Percentiles rank a stretch among this genome's conserved stretches.
These are phyloP conservation scores for Nautilus pompilius DNA, from an alignment of 1,140 invertebrate genomes.

Conservation along the genomic window DNA sequence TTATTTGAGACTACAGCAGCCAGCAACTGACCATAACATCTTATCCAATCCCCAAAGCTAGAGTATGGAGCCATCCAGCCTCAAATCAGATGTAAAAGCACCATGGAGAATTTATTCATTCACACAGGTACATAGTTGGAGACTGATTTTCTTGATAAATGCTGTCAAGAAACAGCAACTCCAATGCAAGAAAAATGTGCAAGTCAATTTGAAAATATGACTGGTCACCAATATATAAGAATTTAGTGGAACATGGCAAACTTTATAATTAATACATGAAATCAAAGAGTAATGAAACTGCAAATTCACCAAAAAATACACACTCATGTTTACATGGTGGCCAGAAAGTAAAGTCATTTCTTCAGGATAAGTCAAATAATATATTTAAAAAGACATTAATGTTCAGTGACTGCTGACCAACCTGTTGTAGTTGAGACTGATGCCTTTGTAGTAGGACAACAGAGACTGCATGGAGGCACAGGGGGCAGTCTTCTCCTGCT, in stretches of 20 bases:
- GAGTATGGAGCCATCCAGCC: too few relatives aligned
- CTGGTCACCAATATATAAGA: neutral
- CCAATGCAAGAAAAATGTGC: too few relatives aligned
- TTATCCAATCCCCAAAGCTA: too few relatives aligned
- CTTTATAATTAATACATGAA: neutral
- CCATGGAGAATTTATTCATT: too few relatives aligned
- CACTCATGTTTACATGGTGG: neutral
- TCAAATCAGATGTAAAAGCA: too few relatives aligned
- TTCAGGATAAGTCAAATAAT: too few relatives aligned
- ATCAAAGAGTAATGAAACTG: neutral
- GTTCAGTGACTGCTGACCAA: slow-evolving; percentile 41
- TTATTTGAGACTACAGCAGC: too few relatives aligned
- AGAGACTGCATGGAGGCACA: slow-evolving; percentile 70
- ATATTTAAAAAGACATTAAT: neutral
- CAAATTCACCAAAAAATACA: neutral
- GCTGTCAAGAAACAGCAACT: too few relatives aligned
- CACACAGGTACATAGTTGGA: too few relatives aligned
- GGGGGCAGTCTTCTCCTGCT: slow-evolving; percentile 73
- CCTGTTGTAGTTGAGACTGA: slow-evolving; percentile 69
- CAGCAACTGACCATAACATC: too few relatives aligned
- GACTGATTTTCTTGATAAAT: too few relatives aligned
- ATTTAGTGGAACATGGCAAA: neutral
- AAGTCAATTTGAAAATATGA: too few relatives aligned
- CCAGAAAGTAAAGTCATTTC: neutral
- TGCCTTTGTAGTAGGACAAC: slow-evolving; percentile 68